Evolutionary conservation across 2,797 vertebrate genomes (phyloP).

Genomic region (Channa striata): DNA sequence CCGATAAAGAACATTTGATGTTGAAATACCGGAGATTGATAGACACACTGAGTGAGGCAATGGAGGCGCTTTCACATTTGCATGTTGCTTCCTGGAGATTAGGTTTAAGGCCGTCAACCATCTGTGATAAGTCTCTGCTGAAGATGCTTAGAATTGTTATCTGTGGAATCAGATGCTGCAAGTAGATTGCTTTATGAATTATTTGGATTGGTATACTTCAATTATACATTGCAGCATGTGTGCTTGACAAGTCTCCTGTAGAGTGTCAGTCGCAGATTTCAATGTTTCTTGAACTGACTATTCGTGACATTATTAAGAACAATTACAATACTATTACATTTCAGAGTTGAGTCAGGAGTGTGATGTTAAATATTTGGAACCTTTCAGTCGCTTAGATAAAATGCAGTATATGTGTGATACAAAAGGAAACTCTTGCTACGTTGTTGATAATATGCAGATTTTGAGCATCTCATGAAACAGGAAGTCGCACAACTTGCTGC

Average conservation of each 20-base stretch:
- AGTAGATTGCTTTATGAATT: conserved; percentile 62
- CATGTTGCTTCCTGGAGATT: conserved; percentile 57
- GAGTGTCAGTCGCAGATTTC: conserved; percentile 27
- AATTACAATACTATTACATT: conserved; percentile 3
- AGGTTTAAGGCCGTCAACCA: conserved; percentile 52
- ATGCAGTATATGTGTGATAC: background rate
- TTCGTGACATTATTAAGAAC: background rate
- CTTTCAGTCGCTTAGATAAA: background rate
- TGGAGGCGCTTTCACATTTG: conserved; percentile 59
- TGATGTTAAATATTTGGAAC: background rate
- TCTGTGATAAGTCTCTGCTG: conserved; percentile 52
- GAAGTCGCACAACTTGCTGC: conserved; percentile 18
- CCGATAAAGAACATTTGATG: conserved; percentile 67
- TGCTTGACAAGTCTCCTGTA: conserved; percentile 36
- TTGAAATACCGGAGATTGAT: conserved; percentile 55
- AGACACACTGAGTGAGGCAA: conserved; percentile 45
- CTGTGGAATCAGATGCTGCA: conserved; percentile 42
- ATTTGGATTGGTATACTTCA: conserved; percentile 56
- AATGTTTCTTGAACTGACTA: conserved; percentile 24
- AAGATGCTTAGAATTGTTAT: conserved; percentile 53
- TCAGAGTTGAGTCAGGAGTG: background rate
- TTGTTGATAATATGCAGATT: conserved; percentile 18
- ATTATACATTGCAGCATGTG: conserved; percentile 56
- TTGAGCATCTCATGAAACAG: conserved; percentile 19
- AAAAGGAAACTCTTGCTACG: background rate